Evolutionary conservation across 2,888 invertebrate genomes (phyloP), one percentile per base, ranked within the genome.

Genomic region (Tenthredo mesomela): DNA sequence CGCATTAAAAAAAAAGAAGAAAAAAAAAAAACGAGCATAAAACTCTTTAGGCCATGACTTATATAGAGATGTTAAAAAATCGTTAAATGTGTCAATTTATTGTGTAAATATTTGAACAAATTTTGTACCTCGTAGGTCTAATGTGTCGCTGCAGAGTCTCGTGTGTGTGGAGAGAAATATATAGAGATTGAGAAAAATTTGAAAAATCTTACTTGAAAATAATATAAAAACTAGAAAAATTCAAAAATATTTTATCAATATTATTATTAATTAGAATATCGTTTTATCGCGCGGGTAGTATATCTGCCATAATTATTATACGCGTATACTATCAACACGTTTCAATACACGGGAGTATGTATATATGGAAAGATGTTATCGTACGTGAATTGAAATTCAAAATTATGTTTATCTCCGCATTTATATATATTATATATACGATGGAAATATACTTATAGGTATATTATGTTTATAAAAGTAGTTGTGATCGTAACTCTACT

Each of bases 331-430:
- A n/a, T n/a, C n/a, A n/a, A n/a, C n/a, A n/a, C n/a, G n/a, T n/a
- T n/a, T n/a, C n/a, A n/a, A n/a, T n/a, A n/a, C n/a, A n/a, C n/a
- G n/a, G n/a, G n/a, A n/a, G n/a, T n/a, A 29, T 29, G 29, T 29
- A 29, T 29, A 29, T 2, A 2, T 29, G n/a, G n/a, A n/a, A 29
- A 29, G 70, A n/a, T 71, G 18, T 40, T 7, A n/a, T 40, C 29
- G 29, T 71, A 71, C 70, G 70, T 71, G 70, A 71, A 71, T 9
- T 71, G 70, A 71, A 29, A 71, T 71, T 71, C 37, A 71, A 71
- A 71, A 47, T 47, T 47, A 47, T 47, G 47, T n/a, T 71, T 21
- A 18, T 33, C 5, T 15, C 3, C 33, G n/a, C n/a, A n/a, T n/a
- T n/a, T n/a, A n/a, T n/a, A 2, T 70, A 3, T 33, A 10, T 37